A percentile compares a stretch with the other conserved stretches of the same genome.
These are phyloP conservation scores for Phortica okadai DNA, from an alignment of 2,888 invertebrate genomes.

Conservation along the genomic window DNA sequence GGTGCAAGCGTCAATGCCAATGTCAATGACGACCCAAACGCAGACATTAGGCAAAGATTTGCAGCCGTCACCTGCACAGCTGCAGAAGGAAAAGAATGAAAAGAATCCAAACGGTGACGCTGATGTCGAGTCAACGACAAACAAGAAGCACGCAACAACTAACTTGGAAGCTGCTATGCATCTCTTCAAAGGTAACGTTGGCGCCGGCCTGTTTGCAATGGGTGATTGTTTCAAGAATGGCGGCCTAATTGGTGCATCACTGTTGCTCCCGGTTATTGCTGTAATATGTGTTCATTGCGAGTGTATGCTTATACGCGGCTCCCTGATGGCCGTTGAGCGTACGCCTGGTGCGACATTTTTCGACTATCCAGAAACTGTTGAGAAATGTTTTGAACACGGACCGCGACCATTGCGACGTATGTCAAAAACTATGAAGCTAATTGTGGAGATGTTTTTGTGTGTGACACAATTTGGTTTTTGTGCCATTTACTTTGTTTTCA, in stretches of 20 bases:
- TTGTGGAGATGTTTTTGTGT: slow-evolving; percentile 91
- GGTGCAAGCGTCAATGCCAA: slow-evolving; percentile 40
- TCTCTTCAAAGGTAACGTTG: slow-evolving; percentile 95
- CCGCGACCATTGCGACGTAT: slow-evolving; percentile 80
- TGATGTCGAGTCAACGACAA: slow-evolving; percentile 42
- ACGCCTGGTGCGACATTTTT: slow-evolving; percentile 78
- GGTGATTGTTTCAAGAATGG: slow-evolving; percentile 95
- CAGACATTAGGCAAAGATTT: background rate
- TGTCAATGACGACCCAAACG: background rate
- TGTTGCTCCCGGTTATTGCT: slow-evolving; percentile 89
- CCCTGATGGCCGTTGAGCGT: slow-evolving; percentile 63
- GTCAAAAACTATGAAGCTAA: slow-evolving; percentile 81
- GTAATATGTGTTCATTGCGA: slow-evolving; percentile 94
- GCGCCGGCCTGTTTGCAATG: slow-evolving; percentile 96
- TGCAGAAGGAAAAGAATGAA: slow-evolving; percentile 22
- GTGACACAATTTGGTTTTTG: slow-evolving; percentile 98
- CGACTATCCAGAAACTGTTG: slow-evolving; percentile 89
- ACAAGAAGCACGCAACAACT: slow-evolving; percentile 77
- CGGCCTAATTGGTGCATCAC: slow-evolving; percentile 88
- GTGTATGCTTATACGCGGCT: slow-evolving; percentile 83
- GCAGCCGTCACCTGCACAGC: slow-evolving; percentile 30
- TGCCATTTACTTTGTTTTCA: slow-evolving; percentile 96
- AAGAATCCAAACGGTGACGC: slow-evolving; percentile 30
- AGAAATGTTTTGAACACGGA: slow-evolving; percentile 87
- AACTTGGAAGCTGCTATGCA: slow-evolving; percentile 92